A percentile compares a stretch with the other conserved stretches of the same genome.
Conservation (phyloP, 1,140 invertebrate genomes). For the Olivierus martensii region DNA sequence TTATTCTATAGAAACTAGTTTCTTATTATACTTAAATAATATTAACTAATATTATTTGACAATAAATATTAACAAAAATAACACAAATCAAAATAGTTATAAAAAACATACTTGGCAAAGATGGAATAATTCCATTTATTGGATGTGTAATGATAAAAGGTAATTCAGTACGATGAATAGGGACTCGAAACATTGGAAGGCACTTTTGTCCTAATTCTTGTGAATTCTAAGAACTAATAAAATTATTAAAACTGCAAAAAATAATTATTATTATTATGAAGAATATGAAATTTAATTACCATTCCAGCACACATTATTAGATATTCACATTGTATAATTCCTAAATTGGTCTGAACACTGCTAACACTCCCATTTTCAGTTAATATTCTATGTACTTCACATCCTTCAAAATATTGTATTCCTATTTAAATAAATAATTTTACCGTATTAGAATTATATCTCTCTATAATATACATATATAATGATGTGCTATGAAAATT, state of each 20-base stretch:
- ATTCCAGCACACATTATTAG: constrained; percentile 85
- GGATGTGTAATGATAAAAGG: constrained; percentile 79
- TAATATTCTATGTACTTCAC: constrained; percentile 40
- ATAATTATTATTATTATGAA: neutral
- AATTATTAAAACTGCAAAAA: neutral
- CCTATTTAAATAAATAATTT: constrained; percentile 26
- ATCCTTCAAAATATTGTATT: constrained; percentile 44
- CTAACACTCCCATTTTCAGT: constrained; percentile 43
- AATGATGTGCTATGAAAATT: too few relatives aligned
- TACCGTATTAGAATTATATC: too few relatives aligned
- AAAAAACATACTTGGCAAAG: constrained; percentile 48
- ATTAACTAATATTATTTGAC: too few relatives aligned
- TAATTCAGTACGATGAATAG: constrained; percentile 83
- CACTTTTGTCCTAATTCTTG: constrained; percentile 63
- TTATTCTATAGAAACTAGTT: too few relatives aligned
- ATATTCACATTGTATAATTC: constrained; percentile 65
- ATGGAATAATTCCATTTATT: constrained; percentile 43
- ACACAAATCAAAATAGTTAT: too few relatives aligned
- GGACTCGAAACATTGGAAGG: constrained; percentile 71
- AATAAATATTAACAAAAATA: too few relatives aligned
- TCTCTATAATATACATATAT: too few relatives aligned
- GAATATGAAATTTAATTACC: constrained; percentile 31
- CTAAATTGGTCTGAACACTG: constrained; percentile 58
- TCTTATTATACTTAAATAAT: too few relatives aligned
- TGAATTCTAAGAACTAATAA: constrained; percentile 41